Conservation (phyloP, 2,113 vertebrate genomes). For the human (Homo sapiens) region DNA sequence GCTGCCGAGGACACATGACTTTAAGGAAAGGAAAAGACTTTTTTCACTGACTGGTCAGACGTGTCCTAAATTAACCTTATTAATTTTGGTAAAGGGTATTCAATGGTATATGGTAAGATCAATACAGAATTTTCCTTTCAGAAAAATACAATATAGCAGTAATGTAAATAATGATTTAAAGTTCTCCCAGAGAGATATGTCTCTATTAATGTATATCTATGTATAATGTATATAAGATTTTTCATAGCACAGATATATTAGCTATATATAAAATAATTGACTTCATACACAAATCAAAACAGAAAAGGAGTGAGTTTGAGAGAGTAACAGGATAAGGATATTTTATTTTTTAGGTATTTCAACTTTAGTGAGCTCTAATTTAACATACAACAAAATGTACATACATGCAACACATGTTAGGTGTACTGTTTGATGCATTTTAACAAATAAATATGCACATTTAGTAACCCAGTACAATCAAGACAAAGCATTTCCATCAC, state of each 20-base stretch:
- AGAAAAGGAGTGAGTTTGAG: neutral
- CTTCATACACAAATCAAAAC: neutral
- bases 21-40: neutral
- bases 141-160: neutral
- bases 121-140: neutral
- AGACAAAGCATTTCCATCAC: neutral
- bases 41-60: neutral
- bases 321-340: neutral
- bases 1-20: neutral
- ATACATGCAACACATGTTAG: neutral
- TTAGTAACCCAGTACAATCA: neutral
- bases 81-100: neutral
- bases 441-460: neutral
- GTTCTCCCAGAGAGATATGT: neutral
- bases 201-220: neutral
- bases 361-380: neutral
- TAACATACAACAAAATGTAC: neutral
- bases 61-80: neutral
- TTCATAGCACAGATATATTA: neutral
- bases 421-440: neutral
- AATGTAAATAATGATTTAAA: neutral
- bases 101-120: neutral
- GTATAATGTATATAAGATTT: neutral
- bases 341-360: neutral
- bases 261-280: neutral